Evolutionary conservation across 2,113 vertebrate species (phyloP), one percentile per base, ranked within the genome.

Genomic region (Plecotus auritus): DNA sequence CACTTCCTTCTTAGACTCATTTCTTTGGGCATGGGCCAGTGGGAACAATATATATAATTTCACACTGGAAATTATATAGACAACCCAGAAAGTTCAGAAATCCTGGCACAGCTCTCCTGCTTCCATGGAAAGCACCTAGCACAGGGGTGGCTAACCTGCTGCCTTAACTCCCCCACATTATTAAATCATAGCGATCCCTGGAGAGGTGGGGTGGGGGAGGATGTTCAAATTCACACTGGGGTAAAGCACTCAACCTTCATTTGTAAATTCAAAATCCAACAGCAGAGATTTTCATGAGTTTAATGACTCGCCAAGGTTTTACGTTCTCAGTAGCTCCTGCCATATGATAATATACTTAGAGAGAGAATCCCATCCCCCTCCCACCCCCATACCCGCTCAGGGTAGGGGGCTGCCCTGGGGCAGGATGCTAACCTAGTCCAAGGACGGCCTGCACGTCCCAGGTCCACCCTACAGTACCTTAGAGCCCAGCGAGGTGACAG

Each of bases 401-500:
- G 97, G 98, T 96, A 96, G 97, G 78, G 93, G 97, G 97, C 97
- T 98, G 97, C 98, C 98, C 98, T 90, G 84, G 85, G 97, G 96
- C 91, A 95, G 95, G 97, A 98, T 96, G 97, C 97, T 97, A 98
- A 98, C 97, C 97, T 97, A 98, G 98, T 98, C 98, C 96, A 35
- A 96, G 97, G 98, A 96, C 80, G 86, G 70, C 97, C 95, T 98
- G 95, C 95, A 66, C 51, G 95, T 97, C 98, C 98, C 97, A 97
- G 98, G 98, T 97, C 98, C 98, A 98, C 97, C 97, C 97, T 91
- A 97, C 98, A 97, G 97, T 98, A 98, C 98, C 98, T 98, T 98
- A 98, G 97, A 98, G 96, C 96, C 96, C 93, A 94, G 97, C 95
- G 98, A 97, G 98, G 97, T 98, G 98, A 96, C 98, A 98, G 97